Conservation (phyloP, 2,797 vertebrate genomes). For the Notoglanidium macrostoma region DNA sequence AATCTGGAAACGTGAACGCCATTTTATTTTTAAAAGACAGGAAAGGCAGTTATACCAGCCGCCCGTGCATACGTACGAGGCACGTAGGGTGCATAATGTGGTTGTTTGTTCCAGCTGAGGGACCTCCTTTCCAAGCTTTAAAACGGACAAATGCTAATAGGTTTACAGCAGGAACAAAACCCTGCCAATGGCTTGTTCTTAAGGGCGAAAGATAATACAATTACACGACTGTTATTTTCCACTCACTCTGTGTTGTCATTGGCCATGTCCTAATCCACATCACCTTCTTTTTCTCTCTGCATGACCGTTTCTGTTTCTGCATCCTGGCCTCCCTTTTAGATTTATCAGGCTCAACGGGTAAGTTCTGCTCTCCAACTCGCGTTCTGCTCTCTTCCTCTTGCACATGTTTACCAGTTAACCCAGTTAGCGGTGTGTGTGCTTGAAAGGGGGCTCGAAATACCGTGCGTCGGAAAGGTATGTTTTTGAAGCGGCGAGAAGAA, state of each 20-base stretch:
- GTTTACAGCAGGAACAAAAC: neutral
- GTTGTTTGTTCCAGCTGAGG: neutral
- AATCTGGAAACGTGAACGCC: too few relatives aligned
- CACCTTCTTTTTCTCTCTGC: conserved; percentile 49
- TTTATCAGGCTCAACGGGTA: conserved; percentile 94
- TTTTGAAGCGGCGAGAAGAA: neutral
- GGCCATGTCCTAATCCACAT: conserved; percentile 18
- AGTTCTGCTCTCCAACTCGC: conserved; percentile 50
- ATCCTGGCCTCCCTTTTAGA: conserved; percentile 68
- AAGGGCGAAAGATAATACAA: neutral
- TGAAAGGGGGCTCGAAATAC: neutral
- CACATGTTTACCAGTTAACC: neutral
- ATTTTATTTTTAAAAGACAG: neutral
- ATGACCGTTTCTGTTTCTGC: conserved; percentile 56
- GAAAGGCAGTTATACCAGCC: neutral
- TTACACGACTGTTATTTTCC: neutral
- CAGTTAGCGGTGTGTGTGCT: neutral
- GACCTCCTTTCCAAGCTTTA: conserved; percentile 4
- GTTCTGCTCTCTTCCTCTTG: conserved; percentile 1
- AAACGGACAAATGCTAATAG: conserved; percentile 16
- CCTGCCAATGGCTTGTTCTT: neutral
- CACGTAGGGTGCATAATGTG: neutral
- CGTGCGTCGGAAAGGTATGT: neutral
- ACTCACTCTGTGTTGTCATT: neutral
- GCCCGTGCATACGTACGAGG: neutral